Percentiles rank a stretch among this genome's conserved stretches.
phyloP scores from a whole-genome alignment of 2,113 vertebrate species.

The Pithys albifrons region DNA sequence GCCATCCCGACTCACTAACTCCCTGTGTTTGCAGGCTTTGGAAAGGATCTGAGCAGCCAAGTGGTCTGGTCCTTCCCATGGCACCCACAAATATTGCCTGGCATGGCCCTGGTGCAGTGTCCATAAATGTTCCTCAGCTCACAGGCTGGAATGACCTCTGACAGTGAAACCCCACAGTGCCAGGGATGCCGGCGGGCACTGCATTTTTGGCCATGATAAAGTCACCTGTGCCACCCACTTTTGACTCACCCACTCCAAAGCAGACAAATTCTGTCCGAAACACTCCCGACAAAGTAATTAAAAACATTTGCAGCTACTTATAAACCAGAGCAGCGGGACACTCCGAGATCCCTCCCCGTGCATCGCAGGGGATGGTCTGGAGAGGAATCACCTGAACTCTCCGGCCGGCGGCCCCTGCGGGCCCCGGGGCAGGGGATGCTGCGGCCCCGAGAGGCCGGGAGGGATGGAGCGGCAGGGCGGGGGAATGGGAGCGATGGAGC shows the following conservation, averaged over 20 bases:
- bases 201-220: neutral
- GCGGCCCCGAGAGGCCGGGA: too few species aligned
- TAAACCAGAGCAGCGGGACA: neutral
- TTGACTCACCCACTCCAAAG: neutral
- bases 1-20: neutral
- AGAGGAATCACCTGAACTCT: too few species aligned
- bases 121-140: neutral
- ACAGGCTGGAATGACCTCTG: neutral
- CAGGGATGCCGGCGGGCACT: neutral
- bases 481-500: neutral
- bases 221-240: neutral
- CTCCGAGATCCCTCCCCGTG: neutral
- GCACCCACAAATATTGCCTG: neutral
- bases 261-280: neutral
- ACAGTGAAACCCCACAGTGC: neutral
- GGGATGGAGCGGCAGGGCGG: fast-evolving
- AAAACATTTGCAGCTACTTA: neutral
- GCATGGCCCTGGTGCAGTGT: too few species aligned
- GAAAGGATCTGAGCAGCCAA: neutral
- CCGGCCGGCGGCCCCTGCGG: neutral
- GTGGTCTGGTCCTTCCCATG: neutral
- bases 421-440: too few species aligned
- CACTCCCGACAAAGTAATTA: neutral
- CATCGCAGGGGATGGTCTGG: neutral
- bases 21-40: too few species aligned